These are phyloP conservation scores for Brenthis hecate DNA, from an alignment of 2,888 invertebrate species.

Conservation along the genomic window DNA sequence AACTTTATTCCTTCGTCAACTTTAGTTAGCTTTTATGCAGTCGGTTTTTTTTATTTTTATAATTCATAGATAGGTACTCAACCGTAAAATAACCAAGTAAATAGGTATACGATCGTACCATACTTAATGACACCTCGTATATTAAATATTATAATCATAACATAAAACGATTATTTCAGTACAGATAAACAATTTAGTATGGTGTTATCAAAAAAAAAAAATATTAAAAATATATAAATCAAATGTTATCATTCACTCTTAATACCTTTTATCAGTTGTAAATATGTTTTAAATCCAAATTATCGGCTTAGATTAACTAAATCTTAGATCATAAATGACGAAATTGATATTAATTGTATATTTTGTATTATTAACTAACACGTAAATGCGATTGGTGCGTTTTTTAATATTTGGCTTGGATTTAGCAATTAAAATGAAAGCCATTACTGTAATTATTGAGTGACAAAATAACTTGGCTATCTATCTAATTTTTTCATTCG, in stretches of 20 bases:
- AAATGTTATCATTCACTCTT: slow-evolving; percentile 76
- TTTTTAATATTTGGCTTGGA: neutral
- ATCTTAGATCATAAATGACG: slow-evolving; percentile 63
- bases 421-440: no score
- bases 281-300: slow-evolving; percentile 66
- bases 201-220: slow-evolving; percentile 27
- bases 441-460: no score
- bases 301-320: slow-evolving; percentile 66
- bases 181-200: slow-evolving; percentile 9
- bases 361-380: slow-evolving; percentile 20
- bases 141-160: slow-evolving; percentile 1
- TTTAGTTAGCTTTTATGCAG: no score
- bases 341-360: slow-evolving; percentile 41
- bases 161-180: slow-evolving; percentile 3
- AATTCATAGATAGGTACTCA: no score
- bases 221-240: slow-evolving; percentile 63
- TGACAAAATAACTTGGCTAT: no score
- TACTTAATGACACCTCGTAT: neutral
- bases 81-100: no score
- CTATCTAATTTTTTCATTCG: no score
- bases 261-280: slow-evolving; percentile 67
- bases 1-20: no score
- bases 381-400: neutral
- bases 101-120: no score
- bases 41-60: no score